Evolutionary conservation across 2,113 vertebrate species (phyloP), one percentile per base, ranked within the genome.

Genomic region (Tychaedon coryphoeus): DNA sequence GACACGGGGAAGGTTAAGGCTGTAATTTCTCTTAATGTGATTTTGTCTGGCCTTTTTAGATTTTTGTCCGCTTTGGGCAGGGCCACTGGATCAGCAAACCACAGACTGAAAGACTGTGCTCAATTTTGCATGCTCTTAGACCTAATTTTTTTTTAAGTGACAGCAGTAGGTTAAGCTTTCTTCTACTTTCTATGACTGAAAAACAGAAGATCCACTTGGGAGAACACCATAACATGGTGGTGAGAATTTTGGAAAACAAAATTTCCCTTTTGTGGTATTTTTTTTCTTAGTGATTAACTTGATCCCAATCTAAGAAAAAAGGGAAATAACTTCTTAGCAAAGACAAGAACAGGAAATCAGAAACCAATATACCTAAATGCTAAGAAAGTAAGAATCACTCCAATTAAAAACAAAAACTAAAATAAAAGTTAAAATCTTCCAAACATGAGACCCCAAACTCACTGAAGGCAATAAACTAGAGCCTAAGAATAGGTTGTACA

Each of bases 21-120:
- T 95, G 18, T 94, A 95, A 97, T 92, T 96, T 95, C 88, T 87
- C 76, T 71, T 96, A 96, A 95, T 95, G 86, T 93, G 88, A 97
- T 95, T 96, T 95, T 85, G 83, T 93, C 94, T 92, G 94, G 88
- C 76, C 89, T 90, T 93, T 94, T 91, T 20, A 76, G 81, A 93
- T 74, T 73, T 94, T 74, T 0, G 0, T 96, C 94, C 14, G 0
- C 88, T 92, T 90, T 95, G 78, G 94, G 85, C 85, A 71, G 78
- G 90, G 92, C 81, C 90, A 86, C 74, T 92, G 71, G 54, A 93
- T 83, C 90, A 80, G 93, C 71, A 96, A 96, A 96, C 94, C 96
- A 95, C 96, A 96, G 74, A 60, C 74, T 93, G 81, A 93, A 92
- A 90, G 58, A 43, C 64, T 86, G n/a, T 23, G 62, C 62, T 91